Base-by-base conservation (phyloP, 2,113 vertebrate genomes). In the Crocuta crocuta region DNA sequence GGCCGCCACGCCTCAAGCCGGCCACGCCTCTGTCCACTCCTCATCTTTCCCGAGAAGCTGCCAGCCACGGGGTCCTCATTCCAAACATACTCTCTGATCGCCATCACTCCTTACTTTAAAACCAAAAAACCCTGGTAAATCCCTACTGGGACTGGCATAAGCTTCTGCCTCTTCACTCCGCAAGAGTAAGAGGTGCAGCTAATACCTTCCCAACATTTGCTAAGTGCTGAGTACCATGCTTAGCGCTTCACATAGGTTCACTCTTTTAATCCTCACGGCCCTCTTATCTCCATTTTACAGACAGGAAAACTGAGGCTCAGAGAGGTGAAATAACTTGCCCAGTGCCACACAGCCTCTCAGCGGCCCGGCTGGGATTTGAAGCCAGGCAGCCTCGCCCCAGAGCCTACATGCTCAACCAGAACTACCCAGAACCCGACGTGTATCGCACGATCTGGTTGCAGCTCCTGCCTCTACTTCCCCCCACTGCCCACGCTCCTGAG, bases 181-280 rank as follows among this genome's bases (percentile, higher is more conserved):
- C 1, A 23, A 16, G 0, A 17, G n/a, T 3, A 24, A 53, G 26
- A 43, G 28, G 0, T 10, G 63, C 43, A 19, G 43, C 78, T 48
- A 19, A 63, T 2, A 10, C 2, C 5, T 3, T 1, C 2, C 7
- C 28, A 58, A 26, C 4, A 10, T 19, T 0, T 4, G 71, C n/a
- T 28, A 2, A 1, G n/a, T 16, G 28, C 79, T 15, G 50, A 48
- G 39, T 0, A 2, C 35, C 63, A 2, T 0, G 28, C n/a, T 8
- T 19, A 11, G n/a, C 19, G 24, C 9, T 7, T 65, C 35, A 1
- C 12, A 17, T 2, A 8, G 1, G 0, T 11, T 15, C 39, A 11
- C 9, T 15, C 7, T 16, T 10, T 65, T 15, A 16, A 35, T 31
- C 33, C 23, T 43, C 61, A 23, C 10, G 15, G 43, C 13, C 35